Conservation (phyloP, 2,797 vertebrate genomes). For the Distichodus sexfasciatus region DNA sequence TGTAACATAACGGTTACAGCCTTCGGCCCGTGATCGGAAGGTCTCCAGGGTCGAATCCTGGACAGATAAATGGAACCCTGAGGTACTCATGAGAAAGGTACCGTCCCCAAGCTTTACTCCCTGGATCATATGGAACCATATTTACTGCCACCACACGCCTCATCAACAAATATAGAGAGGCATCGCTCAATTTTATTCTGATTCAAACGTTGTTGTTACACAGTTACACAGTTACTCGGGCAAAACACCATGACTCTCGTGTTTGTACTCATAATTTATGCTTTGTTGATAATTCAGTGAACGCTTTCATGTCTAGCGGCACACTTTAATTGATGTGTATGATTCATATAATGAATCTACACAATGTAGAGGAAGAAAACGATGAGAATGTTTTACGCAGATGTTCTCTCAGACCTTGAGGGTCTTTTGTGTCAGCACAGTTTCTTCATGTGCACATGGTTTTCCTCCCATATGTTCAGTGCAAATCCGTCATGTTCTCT, state of each 20-base stretch:
- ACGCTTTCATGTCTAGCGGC: background rate
- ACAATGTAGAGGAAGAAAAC: slow-evolving; percentile 11
- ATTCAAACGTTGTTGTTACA: background rate
- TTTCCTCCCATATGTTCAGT: background rate
- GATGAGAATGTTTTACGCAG: background rate
- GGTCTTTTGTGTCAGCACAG: background rate
- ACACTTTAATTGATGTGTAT: background rate
- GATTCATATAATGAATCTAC: slow-evolving; percentile 31
- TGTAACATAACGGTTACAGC: too few relatives aligned
- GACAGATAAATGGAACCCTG: too few relatives aligned
- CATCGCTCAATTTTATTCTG: slow-evolving; percentile 4
- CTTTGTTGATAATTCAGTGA: background rate
- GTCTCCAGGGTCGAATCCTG: too few relatives aligned
- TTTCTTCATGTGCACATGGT: background rate
- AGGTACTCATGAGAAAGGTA: too few relatives aligned
- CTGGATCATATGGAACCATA: too few relatives aligned
- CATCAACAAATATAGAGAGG: too few relatives aligned
- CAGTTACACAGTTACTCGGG: background rate
- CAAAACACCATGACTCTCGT: background rate
- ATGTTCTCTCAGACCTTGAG: slow-evolving; percentile 6
- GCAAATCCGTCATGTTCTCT: background rate
- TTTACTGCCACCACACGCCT: too few relatives aligned
- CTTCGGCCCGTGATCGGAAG: too few relatives aligned
- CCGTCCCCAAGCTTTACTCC: too few relatives aligned
- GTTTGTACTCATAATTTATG: background rate